Conservation (phyloP, 2,797 vertebrate genomes). For the Notoglanidium macrostoma region DNA sequence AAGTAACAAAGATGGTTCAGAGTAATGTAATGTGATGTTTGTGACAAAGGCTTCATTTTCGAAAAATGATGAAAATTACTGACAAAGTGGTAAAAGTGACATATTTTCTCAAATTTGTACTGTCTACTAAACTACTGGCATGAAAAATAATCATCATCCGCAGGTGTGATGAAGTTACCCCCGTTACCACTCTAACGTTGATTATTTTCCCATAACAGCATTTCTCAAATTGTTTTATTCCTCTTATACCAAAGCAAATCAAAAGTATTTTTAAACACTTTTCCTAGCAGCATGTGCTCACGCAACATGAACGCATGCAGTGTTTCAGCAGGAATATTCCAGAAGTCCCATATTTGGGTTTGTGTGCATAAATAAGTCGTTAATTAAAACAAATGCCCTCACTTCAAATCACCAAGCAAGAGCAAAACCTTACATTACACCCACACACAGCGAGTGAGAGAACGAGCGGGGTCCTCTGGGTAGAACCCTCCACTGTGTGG, state of each 20-base stretch:
- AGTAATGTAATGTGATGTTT: too few relatives aligned
- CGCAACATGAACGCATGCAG: not conserved
- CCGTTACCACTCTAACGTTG: not conserved
- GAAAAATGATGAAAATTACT: too few relatives aligned
- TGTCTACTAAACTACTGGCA: not conserved
- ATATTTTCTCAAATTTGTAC: not conserved
- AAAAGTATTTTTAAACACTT: too few relatives aligned
- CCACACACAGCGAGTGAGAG: not conserved
- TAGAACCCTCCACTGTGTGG: constrained; percentile 32
- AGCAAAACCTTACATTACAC: not conserved
- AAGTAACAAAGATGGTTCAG: not conserved
- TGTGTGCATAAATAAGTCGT: not conserved
- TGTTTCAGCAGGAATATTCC: not conserved
- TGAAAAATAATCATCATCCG: not conserved
- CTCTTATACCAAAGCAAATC: not conserved
- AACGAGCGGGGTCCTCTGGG: constrained; percentile 10
- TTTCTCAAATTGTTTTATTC: not conserved
- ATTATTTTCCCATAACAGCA: not conserved
- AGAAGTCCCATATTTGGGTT: not conserved
- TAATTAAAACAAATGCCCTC: constrained; percentile 1
- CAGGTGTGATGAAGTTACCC: not conserved
- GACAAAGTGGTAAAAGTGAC: not conserved
- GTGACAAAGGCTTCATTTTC: too few relatives aligned
- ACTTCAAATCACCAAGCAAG: not conserved
- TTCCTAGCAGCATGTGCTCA: not conserved